Evolutionary conservation across 2,113 vertebrate genomes (phyloP).

Genomic region (Campylomormyrus numenius): DNA sequence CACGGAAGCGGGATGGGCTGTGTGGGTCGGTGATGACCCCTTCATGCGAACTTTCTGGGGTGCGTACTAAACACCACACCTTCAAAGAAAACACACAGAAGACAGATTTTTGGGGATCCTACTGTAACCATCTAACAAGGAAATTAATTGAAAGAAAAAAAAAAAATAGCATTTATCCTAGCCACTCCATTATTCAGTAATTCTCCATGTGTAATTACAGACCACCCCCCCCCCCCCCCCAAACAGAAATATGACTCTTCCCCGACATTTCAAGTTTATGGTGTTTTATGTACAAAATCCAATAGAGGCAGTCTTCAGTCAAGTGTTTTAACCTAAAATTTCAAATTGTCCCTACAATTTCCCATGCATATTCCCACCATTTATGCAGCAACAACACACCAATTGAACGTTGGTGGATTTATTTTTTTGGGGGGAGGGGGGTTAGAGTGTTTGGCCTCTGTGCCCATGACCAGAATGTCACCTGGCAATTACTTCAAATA

Average conservation of each 20-base stretch:
- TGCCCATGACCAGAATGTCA: too few relatives aligned
- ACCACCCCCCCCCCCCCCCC: not conserved
- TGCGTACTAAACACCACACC: conserved; percentile 94
- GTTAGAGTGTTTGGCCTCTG: not conserved
- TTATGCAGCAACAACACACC: not conserved
- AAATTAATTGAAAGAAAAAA: not conserved
- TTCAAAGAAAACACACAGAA: conserved; percentile 31
- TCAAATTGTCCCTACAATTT: not conserved
- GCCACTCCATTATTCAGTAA: not conserved
- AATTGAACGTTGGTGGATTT: not conserved
- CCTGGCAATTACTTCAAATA: not conserved
- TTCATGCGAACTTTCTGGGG: conserved; percentile 86
- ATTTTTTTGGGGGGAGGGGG: not conserved
- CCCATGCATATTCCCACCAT: not conserved
- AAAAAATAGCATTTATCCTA: not conserved
- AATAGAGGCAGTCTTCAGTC: not conserved
- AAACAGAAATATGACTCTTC: not conserved
- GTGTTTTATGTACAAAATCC: not conserved
- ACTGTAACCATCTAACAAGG: not conserved
- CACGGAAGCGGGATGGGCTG: conserved; percentile 86
- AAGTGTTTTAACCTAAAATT: not conserved
- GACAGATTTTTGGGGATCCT: not conserved
- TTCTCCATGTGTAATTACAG: not conserved
- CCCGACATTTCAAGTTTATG: not conserved
- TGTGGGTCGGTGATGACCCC: conserved; percentile 91